Evolutionary conservation across 2,113 vertebrate species (phyloP).

Genomic region (Pelobates fuscus): DNA sequence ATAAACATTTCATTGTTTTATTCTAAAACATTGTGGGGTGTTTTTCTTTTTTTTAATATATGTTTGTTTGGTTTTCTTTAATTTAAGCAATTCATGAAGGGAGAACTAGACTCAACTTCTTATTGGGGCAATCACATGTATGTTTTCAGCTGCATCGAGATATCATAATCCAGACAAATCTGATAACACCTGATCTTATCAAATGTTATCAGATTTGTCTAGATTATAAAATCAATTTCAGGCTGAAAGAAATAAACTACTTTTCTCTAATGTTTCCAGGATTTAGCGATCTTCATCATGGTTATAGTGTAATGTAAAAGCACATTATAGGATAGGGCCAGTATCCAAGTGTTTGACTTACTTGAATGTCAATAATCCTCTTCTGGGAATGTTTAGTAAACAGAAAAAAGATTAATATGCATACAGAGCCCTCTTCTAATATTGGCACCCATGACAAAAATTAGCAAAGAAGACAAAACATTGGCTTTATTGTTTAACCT

Average conservation of each 20-base stretch:
- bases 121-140: too few species aligned
- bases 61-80: too few species aligned
- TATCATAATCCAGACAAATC: constrained; percentile 1
- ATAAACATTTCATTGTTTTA: too few species aligned
- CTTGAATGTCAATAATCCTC: constrained; percentile 8
- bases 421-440: too few species aligned
- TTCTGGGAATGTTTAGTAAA: not conserved
- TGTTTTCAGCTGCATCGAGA: not conserved
- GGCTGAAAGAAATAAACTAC: not conserved
- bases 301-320: not conserved
- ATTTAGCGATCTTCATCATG: not conserved
- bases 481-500: too few species aligned
- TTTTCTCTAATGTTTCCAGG: not conserved
- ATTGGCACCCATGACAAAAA: too few species aligned
- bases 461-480: too few species aligned
- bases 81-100: too few species aligned
- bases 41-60: too few species aligned
- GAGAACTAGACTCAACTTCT: too few species aligned
- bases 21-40: too few species aligned
- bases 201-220: too few species aligned
- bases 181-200: constrained; percentile 14
- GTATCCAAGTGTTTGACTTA: not conserved
- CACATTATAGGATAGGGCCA: not conserved
- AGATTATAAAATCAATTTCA: constrained; percentile 16
- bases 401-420: not conserved